Evolutionary conservation across 2,888 invertebrate species (phyloP), one percentile per base, ranked within the genome.

Genomic region (Ditylenchus weischeri): DNA sequence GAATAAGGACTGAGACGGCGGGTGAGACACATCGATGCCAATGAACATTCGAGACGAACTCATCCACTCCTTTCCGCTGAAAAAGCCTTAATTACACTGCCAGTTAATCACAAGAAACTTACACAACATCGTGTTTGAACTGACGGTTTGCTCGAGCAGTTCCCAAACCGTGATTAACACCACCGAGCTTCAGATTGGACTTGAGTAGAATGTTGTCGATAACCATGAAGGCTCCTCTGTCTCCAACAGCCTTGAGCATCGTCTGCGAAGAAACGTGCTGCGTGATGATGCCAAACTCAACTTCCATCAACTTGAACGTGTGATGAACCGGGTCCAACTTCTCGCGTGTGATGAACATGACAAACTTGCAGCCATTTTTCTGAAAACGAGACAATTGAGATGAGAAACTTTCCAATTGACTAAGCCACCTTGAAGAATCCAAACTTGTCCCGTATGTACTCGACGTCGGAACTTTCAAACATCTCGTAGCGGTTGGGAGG

Each of bases 11-110:
- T 29, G 29, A 29, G 5, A 5, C 5, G 29, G 69, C 8, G 76
- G 73, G 36, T 76, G 76, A 0, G 67, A 67, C 29, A 76, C 65
- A 43, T 74, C 75, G n/a, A 76, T 57, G 0, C 76, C 76, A 48
- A 76, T 48, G 57, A 71, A 69, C 75, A 76, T 75, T 10, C 72
- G 64, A 19, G 64, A 64, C 43, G 59, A 54, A 50, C 43, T 50
- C 57, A 69, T 36, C 65, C 70, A 66, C 23, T 64, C 21, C 18
- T 66, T 48, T 10, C 19, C 29, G n/a, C 72, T 75, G 49, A 21
- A 75, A 64, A 38, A 57, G n/a, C n/a, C n/a, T n/a, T n/a, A n/a
- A n/a, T n/a, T n/a, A n/a, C n/a, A n/a, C n/a, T n/a, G n/a, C n/a
- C n/a, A 58, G 8, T 36, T 65, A 65, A 54, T 23, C 18, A 21